phyloP scores from a whole-genome alignment of 2,113 vertebrate genomes.

The Heloderma charlesbogerti region DNA sequence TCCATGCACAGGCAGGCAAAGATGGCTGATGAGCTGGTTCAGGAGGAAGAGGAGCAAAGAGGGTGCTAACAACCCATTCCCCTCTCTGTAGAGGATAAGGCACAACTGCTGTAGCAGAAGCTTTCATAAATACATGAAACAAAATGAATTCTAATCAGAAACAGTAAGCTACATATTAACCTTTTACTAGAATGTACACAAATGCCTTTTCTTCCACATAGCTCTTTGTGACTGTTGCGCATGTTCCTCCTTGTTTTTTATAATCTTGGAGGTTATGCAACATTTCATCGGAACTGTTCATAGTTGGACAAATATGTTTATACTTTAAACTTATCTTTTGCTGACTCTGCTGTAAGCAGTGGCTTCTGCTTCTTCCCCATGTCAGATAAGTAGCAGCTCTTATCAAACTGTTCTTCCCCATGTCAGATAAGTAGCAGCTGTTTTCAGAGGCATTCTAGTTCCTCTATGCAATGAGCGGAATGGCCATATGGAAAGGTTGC shows the following conservation, averaged over 20 bases:
- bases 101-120: not conserved
- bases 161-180: not conserved
- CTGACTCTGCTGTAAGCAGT: not conserved
- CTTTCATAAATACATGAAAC: not conserved
- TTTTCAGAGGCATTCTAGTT: not conserved
- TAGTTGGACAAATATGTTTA: not conserved
- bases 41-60: not conserved
- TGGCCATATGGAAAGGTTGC: not conserved
- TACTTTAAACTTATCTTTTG: not conserved
- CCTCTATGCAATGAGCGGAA: not conserved
- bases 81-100: not conserved
- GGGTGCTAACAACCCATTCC: not conserved
- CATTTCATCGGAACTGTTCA: constrained; percentile 4
- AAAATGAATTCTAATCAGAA: not conserved
- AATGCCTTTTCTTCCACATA: not conserved
- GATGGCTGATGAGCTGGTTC: not conserved
- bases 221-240: not conserved
- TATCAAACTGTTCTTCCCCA: not conserved
- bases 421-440: too few relatives aligned
- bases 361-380: not conserved
- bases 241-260: not conserved
- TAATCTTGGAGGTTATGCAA: not conserved
- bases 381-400: not conserved
- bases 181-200: not conserved
- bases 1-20: not conserved